phyloP scores from a whole-genome alignment of 2,888 invertebrate species.

The Lamellibrachia columna region DNA sequence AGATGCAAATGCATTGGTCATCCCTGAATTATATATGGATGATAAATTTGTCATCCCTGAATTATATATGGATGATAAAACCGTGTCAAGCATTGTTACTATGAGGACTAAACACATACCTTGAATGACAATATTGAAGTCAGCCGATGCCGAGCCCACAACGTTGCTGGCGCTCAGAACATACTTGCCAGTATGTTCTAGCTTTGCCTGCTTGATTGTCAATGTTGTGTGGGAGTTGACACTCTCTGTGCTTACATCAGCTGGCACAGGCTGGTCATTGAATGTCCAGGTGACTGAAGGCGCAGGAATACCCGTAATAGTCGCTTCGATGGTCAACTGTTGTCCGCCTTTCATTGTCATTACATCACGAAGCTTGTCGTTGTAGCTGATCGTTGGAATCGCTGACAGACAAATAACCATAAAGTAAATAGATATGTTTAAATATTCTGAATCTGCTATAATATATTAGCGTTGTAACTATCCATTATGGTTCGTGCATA shows the following conservation, averaged over 20 bases:
- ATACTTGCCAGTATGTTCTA: slow-evolving; percentile 60
- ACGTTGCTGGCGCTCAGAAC: slow-evolving; percentile 40
- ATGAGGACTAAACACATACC: slow-evolving; percentile 31
- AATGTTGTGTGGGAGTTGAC: slow-evolving; percentile 27
- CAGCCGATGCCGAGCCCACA: slow-evolving; percentile 40
- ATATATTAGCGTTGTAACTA: too few species aligned
- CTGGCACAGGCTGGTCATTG: slow-evolving; percentile 69
- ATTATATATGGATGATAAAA: neutral
- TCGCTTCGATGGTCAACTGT: slow-evolving; percentile 68
- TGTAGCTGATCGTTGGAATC: slow-evolving; percentile 69
- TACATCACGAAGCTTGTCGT: slow-evolving; percentile 72
- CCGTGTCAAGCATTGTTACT: neutral
- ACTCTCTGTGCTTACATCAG: slow-evolving; percentile 30
- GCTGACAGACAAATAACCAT: slow-evolving; percentile 27
- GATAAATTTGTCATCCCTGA: neutral
- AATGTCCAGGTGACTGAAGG: slow-evolving; percentile 78
- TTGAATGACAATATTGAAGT: slow-evolving; percentile 39
- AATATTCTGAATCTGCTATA: too few species aligned
- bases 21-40: neutral
- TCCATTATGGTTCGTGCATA: too few species aligned
- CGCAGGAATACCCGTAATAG: slow-evolving; percentile 76
- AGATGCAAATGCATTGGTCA: too few species aligned
- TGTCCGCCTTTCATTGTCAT: slow-evolving; percentile 73
- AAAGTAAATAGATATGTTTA: neutral
- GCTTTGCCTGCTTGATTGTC: slow-evolving; percentile 40